Evolutionary conservation across 2,797 vertebrate genomes (phyloP).

Genomic region (Synaphobranchus kaupii): DNA sequence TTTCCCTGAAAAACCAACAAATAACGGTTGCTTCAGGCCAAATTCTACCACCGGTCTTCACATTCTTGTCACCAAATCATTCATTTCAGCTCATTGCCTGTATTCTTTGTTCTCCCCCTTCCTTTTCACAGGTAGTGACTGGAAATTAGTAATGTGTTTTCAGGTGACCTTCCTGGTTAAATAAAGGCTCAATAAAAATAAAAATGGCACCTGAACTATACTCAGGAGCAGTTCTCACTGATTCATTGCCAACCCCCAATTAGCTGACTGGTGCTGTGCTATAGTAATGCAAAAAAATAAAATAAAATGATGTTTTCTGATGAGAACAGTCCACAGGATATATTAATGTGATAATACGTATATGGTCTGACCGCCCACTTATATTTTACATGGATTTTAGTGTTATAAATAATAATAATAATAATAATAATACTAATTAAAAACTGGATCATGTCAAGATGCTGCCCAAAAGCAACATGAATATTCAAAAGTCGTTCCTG

Average conservation of each 20-base stretch:
- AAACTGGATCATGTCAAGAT: slow-evolving; percentile 1
- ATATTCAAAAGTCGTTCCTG: slow-evolving; percentile 31
- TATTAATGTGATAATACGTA: neutral
- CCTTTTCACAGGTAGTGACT: slow-evolving; percentile 13
- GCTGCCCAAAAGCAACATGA: slow-evolving; percentile 15
- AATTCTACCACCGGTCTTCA: neutral
- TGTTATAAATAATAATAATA: neutral
- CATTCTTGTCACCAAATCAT: slow-evolving; percentile 24
- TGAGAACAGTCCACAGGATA: neutral
- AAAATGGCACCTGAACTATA: neutral
- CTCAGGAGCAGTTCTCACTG: neutral
- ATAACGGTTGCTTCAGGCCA: neutral
- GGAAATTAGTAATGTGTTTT: slow-evolving; percentile 17
- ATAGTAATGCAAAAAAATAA: neutral
- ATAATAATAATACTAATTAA: too few relatives aligned
- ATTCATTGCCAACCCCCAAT: neutral
- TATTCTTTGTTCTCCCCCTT: neutral
- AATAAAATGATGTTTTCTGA: neutral
- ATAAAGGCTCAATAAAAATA: slow-evolving; percentile 12
- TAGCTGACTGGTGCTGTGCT: neutral
- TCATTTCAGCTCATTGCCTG: neutral
- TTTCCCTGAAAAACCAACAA: slow-evolving; percentile 8
- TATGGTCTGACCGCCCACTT: neutral
- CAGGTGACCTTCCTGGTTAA: slow-evolving; percentile 18
- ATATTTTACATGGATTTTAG: neutral